Evolutionary conservation across 2,113 vertebrate genomes (phyloP).

Genomic region (Glaucomys volans): DNA sequence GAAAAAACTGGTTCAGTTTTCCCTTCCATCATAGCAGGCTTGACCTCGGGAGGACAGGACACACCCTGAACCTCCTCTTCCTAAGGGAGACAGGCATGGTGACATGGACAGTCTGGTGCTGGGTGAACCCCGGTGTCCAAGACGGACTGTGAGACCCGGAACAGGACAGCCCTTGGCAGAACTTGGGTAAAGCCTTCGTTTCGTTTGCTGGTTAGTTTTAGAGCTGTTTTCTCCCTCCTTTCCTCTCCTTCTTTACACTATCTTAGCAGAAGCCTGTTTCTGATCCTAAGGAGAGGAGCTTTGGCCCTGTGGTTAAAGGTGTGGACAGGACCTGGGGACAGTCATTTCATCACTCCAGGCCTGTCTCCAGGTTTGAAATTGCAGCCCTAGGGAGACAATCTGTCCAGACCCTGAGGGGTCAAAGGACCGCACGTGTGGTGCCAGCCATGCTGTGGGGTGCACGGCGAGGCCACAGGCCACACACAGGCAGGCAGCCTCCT

Average conservation of each 20-base stretch:
- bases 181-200: rapidly evolving
- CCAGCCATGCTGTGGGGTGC: no score
- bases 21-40: not conserved
- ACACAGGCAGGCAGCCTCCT: no score
- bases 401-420: no score
- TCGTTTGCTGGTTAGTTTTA: no score
- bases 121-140: not conserved
- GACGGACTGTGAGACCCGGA: not conserved
- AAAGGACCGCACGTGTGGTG: not conserved
- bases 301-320: not conserved
- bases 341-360: not conserved
- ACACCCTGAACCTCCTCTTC: not conserved
- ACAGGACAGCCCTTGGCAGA: not conserved
- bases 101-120: not conserved
- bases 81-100: not conserved
- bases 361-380: not conserved
- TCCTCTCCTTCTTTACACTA: not conserved
- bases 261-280: not conserved
- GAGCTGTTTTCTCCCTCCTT: not conserved
- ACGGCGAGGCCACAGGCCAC: not conserved
- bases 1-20: no score
- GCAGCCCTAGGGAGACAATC: not conserved
- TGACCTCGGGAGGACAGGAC: no score
- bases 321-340: no score
- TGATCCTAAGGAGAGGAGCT: not conserved